Conservation (phyloP, 2,888 invertebrate genomes). For the Trachelus stipa region DNA sequence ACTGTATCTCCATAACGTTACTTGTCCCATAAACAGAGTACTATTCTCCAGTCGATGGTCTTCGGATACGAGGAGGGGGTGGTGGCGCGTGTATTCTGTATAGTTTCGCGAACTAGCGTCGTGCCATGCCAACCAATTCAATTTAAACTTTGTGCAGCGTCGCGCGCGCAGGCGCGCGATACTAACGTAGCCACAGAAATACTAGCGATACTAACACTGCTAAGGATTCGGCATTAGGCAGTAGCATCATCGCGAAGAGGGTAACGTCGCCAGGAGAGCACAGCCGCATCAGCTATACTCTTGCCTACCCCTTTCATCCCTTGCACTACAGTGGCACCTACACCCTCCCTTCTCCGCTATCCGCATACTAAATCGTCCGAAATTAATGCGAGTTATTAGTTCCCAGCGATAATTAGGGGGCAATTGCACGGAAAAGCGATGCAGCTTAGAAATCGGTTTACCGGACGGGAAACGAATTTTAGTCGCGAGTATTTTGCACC, state of each 20-base stretch:
- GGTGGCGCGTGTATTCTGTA: constrained; percentile 40
- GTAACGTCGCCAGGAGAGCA: not conserved
- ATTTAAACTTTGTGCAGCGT: constrained; percentile 61
- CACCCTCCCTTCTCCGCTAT: not conserved
- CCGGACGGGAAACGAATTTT: not conserved
- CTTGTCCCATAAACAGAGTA: constrained; percentile 61
- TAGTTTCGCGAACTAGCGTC: constrained; percentile 58
- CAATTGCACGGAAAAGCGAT: constrained; percentile 64
- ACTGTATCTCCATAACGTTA: constrained; percentile 61
- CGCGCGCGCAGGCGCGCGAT: constrained; percentile 19
- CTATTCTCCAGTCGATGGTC: constrained; percentile 63
- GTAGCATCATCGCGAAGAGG: not conserved
- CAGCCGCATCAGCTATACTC: not conserved
- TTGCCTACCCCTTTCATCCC: not conserved
- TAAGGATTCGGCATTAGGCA: not conserved
- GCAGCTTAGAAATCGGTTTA: constrained; percentile 25
- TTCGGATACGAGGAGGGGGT: constrained; percentile 56
- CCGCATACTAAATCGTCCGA: constrained; percentile 60
- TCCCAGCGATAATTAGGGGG: constrained; percentile 63
- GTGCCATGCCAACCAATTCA: constrained; percentile 60
- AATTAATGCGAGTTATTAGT: constrained; percentile 67
- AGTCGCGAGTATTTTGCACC: not conserved
- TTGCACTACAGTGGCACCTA: not conserved
- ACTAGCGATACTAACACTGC: constrained; percentile 15
- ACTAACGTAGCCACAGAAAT: constrained; percentile 1